A percentile compares a stretch with the other conserved stretches of the same genome.
Evolutionary conservation across 2,888 invertebrate species (phyloP).

Genomic region (Morpho helenor): DNA sequence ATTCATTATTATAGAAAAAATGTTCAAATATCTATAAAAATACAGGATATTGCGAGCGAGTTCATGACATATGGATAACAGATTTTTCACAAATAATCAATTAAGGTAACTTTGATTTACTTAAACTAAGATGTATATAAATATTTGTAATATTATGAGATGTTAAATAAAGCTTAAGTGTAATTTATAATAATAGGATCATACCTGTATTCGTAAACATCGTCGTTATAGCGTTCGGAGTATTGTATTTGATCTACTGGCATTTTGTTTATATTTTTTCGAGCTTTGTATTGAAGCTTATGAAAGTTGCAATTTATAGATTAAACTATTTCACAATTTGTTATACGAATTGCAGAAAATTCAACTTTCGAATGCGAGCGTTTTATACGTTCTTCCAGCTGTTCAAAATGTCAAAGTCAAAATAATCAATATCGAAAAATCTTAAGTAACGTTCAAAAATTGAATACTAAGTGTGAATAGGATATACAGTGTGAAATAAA

Average conservation of each 20-base stretch:
- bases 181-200: constrained; percentile 15
- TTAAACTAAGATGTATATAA: no score
- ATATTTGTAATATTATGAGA: no score
- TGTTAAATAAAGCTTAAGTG: no score
- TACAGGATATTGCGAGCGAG: no score
- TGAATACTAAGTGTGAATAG: background rate
- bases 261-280: constrained; percentile 56
- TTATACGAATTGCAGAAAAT: no score
- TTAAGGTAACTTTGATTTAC: no score
- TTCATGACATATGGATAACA: constrained; percentile 1
- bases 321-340: no score
- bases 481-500: no score
- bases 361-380: constrained; percentile 3
- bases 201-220: constrained; percentile 92
- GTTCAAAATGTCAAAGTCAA: constrained; percentile 20
- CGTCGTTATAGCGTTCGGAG: constrained; percentile 94
- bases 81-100: background rate
- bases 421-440: constrained; percentile 3
- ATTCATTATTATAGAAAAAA: no score
- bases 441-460: constrained; percentile 12
- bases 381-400: constrained; percentile 14
- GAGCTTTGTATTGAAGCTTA: no score
- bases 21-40: no score
- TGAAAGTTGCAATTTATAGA: no score
- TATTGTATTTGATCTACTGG: constrained; percentile 92